phyloP scores from a whole-genome alignment of 2,797 vertebrate species.

The Anniella stebbinsi region DNA sequence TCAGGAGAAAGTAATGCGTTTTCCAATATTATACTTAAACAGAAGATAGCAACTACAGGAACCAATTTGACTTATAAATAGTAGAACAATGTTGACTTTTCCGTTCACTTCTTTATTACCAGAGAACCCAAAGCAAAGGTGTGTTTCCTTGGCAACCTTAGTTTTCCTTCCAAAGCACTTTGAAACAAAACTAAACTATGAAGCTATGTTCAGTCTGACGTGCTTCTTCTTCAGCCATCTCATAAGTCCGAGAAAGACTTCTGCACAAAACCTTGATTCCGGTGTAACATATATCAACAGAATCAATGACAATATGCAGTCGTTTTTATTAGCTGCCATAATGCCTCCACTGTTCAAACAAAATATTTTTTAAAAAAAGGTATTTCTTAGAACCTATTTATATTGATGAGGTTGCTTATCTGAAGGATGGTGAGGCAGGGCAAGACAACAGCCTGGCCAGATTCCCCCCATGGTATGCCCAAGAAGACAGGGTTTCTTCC shows the following conservation, averaged over 20 bases:
- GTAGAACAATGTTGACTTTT: constrained; percentile 43
- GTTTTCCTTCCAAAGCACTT: constrained; percentile 45
- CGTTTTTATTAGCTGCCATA: neutral
- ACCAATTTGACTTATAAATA: constrained; percentile 22
- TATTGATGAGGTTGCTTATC: neutral
- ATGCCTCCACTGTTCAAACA: neutral
- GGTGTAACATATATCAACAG: neutral
- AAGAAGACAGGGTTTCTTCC: neutral
- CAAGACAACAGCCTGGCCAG: neutral
- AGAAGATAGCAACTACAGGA: constrained; percentile 33
- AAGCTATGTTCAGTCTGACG: constrained; percentile 23
- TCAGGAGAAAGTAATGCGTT: constrained; percentile 45
- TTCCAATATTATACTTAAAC: constrained; percentile 30
- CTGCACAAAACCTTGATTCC: neutral
- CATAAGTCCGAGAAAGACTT: constrained; percentile 14
- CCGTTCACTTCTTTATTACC: constrained; percentile 18
- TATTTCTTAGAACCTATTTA: neutral
- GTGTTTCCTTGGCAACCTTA: constrained; percentile 52
- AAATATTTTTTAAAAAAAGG: neutral
- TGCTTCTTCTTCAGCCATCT: constrained; percentile 22
- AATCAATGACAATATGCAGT: constrained; percentile 1
- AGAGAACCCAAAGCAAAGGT: constrained; percentile 38
- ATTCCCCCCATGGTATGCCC: neutral
- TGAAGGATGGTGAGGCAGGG: neutral
- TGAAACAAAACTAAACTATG: constrained; percentile 9